Evolutionary conservation across 2,113 vertebrate species (phyloP), one percentile per base, ranked within the genome.

Genomic region (Damaliscus lunatus): DNA sequence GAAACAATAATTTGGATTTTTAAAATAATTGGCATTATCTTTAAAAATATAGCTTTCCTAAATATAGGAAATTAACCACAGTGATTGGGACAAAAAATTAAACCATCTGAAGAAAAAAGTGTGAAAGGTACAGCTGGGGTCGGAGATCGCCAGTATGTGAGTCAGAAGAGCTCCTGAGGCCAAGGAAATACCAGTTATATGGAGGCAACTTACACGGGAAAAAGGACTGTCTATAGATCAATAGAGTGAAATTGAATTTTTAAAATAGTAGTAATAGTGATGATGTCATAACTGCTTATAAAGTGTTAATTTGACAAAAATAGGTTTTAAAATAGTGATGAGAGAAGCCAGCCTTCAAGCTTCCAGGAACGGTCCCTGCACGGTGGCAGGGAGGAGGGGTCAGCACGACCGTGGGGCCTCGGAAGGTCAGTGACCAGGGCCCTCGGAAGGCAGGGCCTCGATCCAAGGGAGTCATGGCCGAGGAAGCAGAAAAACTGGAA

Each of bases 1-100:
- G 11, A 92, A 90, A 87, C 57, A 59, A n/a, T 55, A 31, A 50
- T 55, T 92, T 94, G 36, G 52, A 7, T 67, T 95, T 95, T 46
- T 59, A 62, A 90, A 82, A 71, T 21, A 95, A 48, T 6, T 67
- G 10, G 25, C 15, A 43, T 60, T 53, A 12, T 57, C 14, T 46
- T 43, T 77, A 14, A 43, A 77, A 77, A 27, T 43, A 25, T 14
- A 43, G 71, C 36, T 27, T 43, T 43, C 23, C 71, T 77, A 43
- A 77, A 77, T 92, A 25, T n/a, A 95, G 40, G 59, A 91, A 31
- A 67, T 43, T 85, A 55, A 33, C 43, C 36, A 3, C 9, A 11
- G 10, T 52, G 43, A 91, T 50, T 87, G 89, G 4, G 60, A 9
- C 57, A 57, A 88, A 93, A 3, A 90, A 57, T 71, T 43, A 71